A percentile compares a stretch with the other conserved stretches of the same genome.
Evolutionary conservation across 2,113 vertebrate genomes (phyloP).

Genomic region (Nycticebus coucang): DNA sequence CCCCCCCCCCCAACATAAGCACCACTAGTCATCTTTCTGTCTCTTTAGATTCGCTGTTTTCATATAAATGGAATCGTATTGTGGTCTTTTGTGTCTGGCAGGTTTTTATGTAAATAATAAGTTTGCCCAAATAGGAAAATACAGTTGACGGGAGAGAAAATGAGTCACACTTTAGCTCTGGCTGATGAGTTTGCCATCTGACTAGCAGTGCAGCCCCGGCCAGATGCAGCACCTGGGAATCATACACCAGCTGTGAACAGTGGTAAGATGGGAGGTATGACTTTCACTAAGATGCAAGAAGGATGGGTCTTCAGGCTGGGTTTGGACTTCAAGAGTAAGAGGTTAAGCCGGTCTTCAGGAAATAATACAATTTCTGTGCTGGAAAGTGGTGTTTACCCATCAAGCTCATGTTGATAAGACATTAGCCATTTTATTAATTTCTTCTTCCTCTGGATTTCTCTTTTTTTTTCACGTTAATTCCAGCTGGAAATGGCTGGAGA

Average conservation of each 20-base stretch:
- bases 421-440: neutral
- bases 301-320: neutral
- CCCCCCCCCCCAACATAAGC: neutral
- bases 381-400: neutral
- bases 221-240: accelerated
- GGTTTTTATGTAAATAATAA: neutral
- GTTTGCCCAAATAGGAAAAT: constrained; percentile 3
- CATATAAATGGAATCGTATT: neutral
- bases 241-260: no score
- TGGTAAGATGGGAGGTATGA: neutral
- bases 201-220: neutral
- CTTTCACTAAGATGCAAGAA: neutral
- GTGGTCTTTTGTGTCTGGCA: neutral
- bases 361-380: neutral
- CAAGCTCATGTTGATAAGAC: neutral
- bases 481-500: neutral
- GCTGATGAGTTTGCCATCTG: neutral
- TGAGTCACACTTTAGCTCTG: no score
- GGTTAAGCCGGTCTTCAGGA: neutral
- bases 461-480: neutral
- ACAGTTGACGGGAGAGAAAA: neutral
- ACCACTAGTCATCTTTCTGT: neutral
- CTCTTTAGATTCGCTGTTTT: neutral
- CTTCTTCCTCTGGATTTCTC: neutral
- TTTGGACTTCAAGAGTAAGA: neutral